A percentile compares a stretch with the other conserved stretches of the same genome.
These are phyloP conservation scores for Hippoglossus hippoglossus DNA, from an alignment of 2,797 vertebrate species.

Conservation along the genomic window DNA sequence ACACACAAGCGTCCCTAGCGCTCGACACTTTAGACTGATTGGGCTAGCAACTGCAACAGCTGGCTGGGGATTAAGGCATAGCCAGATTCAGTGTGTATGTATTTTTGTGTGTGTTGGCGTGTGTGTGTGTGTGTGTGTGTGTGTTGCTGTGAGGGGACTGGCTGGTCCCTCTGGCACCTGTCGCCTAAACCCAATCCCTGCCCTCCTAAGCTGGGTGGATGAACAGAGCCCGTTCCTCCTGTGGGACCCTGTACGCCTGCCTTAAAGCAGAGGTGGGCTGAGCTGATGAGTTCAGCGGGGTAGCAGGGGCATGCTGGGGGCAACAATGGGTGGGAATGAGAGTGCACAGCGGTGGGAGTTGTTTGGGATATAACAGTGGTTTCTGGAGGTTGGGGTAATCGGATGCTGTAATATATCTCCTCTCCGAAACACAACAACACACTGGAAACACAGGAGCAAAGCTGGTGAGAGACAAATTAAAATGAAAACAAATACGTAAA, in stretches of 20 bases:
- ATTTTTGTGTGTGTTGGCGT: conserved; percentile 50
- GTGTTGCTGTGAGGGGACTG: conserved; percentile 62
- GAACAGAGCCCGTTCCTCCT: conserved; percentile 69
- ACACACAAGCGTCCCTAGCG: conserved; percentile 51
- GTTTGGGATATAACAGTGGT: not conserved
- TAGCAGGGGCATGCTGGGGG: conserved; percentile 50
- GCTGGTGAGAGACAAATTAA: conserved; percentile 21
- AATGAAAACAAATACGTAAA: conserved; percentile 32
- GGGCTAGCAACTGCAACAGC: conserved; percentile 87
- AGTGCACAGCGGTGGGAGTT: not conserved
- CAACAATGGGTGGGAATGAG: conserved; percentile 31
- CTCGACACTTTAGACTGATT: conserved; percentile 78
- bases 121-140: conserved; percentile 41
- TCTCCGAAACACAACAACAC: conserved; percentile 12
- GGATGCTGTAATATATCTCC: conserved; percentile 33
- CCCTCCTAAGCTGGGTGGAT: conserved; percentile 74
- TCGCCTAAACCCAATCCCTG: conserved; percentile 80
- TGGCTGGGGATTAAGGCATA: conserved; percentile 84
- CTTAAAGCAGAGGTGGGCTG: conserved; percentile 33
- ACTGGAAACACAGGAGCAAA: conserved; percentile 11
- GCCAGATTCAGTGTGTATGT: conserved; percentile 73
- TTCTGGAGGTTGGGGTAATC: conserved; percentile 5
- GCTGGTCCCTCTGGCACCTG: conserved; percentile 83
- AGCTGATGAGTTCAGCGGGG: conserved; percentile 57
- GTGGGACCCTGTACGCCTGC: conserved; percentile 67